phyloP scores from a whole-genome alignment of 2,888 invertebrate species.

The Adelognathus sp. region DNA sequence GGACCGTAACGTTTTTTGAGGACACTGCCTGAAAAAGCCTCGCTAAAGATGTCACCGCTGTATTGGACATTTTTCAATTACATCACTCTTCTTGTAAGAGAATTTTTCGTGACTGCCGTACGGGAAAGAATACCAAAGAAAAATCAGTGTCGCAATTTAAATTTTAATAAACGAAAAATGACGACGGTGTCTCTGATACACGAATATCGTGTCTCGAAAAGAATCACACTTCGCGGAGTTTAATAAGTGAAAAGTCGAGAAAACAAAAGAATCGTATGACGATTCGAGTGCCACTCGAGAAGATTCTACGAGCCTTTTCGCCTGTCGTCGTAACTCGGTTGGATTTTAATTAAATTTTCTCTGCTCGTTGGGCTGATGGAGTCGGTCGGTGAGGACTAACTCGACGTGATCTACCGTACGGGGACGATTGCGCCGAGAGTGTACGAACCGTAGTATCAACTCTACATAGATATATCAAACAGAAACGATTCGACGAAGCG shows the following conservation, averaged over 20 bases:
- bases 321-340: slow-evolving; percentile 19
- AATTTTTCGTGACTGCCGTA: no score
- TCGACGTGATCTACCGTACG: slow-evolving; percentile 9
- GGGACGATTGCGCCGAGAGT: not conserved
- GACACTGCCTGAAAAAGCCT: no score
- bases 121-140: not conserved
- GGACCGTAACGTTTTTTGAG: no score
- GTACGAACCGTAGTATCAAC: not conserved
- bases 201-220: not conserved
- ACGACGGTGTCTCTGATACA: not conserved
- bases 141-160: not conserved
- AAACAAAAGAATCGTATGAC: slow-evolving; percentile 12
- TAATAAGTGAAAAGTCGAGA: not conserved
- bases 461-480: not conserved
- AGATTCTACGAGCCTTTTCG: not conserved
- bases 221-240: not conserved
- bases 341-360: slow-evolving; percentile 47
- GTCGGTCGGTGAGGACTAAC: not conserved
- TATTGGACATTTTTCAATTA: no score
- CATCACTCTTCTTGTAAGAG: no score
- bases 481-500: not conserved
- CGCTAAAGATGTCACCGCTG: no score
- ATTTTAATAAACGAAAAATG: slow-evolving; percentile 9
- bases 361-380: slow-evolving; percentile 11
- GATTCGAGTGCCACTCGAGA: not conserved